Base-by-base conservation (phyloP, 2,888 invertebrate species). In the Gisinianus flammeolus region DNA sequence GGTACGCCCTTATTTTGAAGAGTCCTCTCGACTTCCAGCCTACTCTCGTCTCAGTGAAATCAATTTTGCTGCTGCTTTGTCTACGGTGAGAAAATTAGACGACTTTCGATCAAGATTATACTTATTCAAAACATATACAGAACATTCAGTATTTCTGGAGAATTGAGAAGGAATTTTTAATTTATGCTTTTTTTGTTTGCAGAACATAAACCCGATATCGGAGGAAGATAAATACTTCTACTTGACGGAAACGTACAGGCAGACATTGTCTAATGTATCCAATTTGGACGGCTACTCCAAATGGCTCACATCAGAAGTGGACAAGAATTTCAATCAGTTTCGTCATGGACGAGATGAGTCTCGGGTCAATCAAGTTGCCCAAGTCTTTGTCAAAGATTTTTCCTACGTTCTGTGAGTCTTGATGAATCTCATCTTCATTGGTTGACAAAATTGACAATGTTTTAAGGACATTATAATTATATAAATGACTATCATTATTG, bases 191-290 rank as follows among this genome's bases (percentile, higher is more conserved):
- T 3, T 70, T 52, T 52, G 19, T n/a, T 56, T 56, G 54, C n/a
- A 72, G 72, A 72, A 54, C 24, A 72, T 72, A 19, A 54, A 58
- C 24, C 62, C 72, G 10, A 72, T 58, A 6, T 54, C 62, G 3
- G 62, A 72, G 12, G 58, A 72, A 62, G 72, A 72, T 26, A 72
- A 72, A 33, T 72, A 58, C 24, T 72, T 58, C 22, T 72, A 58
- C 26, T 19, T 58, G 2, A 31, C 54, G 19, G 72, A 72, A 24
- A 56, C 72, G 10, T 72, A 72, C 28, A 52, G 72, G 16, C 72
- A 72, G 31, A 30, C 72, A 3, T 33, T 72, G 58, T 16, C 5
- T 3, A 62, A 31, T 10, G 22, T 72, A 19, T 8, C 1, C 8
- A 22, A 52, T 22, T 72, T 72, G 24, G 72, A 72, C 3, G 28